These are phyloP conservation scores for Lithophane socia DNA, from an alignment of 2,888 invertebrate species.

Conservation along the genomic window DNA sequence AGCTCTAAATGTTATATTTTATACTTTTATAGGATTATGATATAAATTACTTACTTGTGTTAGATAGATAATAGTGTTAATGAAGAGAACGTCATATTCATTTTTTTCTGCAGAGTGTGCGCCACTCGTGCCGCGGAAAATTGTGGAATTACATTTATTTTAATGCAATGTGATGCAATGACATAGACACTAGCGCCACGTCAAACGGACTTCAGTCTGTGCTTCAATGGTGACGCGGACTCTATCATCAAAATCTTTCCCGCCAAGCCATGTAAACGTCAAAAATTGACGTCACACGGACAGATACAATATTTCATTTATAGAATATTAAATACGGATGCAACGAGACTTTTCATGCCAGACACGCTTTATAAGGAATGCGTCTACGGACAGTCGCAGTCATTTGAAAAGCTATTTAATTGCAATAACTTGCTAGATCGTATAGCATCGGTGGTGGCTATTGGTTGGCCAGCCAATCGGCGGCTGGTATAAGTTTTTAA, in stretches of 20 bases:
- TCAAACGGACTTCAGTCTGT: too few relatives aligned
- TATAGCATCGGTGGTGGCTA: not conserved
- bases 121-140: too few relatives aligned
- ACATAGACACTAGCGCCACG: too few relatives aligned
- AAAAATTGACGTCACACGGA: not conserved
- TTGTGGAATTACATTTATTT: too few relatives aligned
- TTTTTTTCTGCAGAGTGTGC: too few relatives aligned
- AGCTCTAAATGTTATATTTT: not conserved
- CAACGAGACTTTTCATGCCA: not conserved
- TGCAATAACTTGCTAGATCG: not conserved
- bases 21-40: too few relatives aligned
- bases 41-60: too few relatives aligned
- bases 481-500: not conserved
- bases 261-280: not conserved
- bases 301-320: not conserved
- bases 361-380: conserved; percentile 6
- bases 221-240: too few relatives aligned
- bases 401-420: conserved; percentile 14
- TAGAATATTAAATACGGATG: not conserved
- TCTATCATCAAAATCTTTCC: not conserved
- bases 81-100: too few relatives aligned
- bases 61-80: too few relatives aligned
- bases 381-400: not conserved
- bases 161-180: too few relatives aligned
- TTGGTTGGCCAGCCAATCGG: not conserved